Base-by-base conservation (phyloP, 2,888 invertebrate species). In the Drosophila limbata region DNA sequence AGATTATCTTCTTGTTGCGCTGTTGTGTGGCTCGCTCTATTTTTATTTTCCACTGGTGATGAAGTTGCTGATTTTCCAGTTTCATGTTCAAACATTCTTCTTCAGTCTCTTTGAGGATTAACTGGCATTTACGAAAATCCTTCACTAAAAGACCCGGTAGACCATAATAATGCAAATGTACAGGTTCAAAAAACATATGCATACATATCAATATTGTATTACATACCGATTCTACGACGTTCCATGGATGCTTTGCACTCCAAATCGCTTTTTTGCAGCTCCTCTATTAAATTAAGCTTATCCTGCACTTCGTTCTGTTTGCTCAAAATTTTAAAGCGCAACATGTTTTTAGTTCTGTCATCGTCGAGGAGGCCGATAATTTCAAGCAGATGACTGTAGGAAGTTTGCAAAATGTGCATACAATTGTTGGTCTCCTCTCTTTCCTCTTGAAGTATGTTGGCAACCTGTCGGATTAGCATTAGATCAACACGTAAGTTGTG, bases 221-320 rank as follows among this genome's bases (percentile, higher is more conserved):
- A 21, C 42, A 19, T 48, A 73, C 71, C 77, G 15, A 64, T 40
- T 3, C 8, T 3, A 9, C 77, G 72, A 13, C 17, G n/a, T 25
- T 64, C 65, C 77, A 65, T 71, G 6, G 17, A 31, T 2, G 15
- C 1, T 11, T 42, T 59, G 33, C 9, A 21, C 2, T 75, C 31
- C 3, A 9, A 2, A 3, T 64, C 10, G 5, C 25, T 6, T 10
- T 25, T 21, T 10, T 64, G 44, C 0, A 5, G 10, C 25, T 13
- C 8, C 2, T 52, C 25, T 2, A 73, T 44, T 0, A 4, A 10
- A 4, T 40, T 48, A 0, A 74, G 65, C 21, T 53, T 48, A 4
- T 42, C 19, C 45, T 77, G 72, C 2, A 61, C 65, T 4, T 77
- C 73, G 19, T n/a, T 33, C 13, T 74, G 65, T 10, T 53, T 77